phyloP scores from a whole-genome alignment of 2,797 vertebrate genomes.

The Tadarida brasiliensis region DNA sequence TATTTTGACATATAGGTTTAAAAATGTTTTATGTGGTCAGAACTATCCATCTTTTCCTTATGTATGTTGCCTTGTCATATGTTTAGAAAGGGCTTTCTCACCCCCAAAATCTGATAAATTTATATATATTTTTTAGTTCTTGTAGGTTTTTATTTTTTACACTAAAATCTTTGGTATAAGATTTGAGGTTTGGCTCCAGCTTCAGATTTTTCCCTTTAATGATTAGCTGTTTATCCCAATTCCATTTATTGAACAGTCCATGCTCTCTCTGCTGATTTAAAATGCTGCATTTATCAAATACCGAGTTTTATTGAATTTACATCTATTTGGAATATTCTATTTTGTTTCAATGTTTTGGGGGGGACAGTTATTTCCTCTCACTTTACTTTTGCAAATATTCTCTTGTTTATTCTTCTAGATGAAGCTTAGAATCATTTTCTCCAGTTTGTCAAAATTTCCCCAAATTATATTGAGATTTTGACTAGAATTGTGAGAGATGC shows the following conservation, averaged over 20 bases:
- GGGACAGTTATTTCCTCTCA: not conserved
- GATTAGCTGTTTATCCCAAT: not conserved
- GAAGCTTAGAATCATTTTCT: constrained; percentile 13
- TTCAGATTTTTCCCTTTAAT: not conserved
- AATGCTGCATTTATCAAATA: not conserved
- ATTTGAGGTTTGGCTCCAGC: not conserved
- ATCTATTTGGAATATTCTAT: not conserved
- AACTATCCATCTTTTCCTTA: not conserved
- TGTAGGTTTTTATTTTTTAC: not conserved
- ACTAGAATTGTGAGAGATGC: not conserved
- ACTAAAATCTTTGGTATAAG: not conserved
- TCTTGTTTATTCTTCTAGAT: constrained; percentile 22
- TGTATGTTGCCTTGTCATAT: not conserved
- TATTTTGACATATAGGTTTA: not conserved
- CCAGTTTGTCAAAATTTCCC: not conserved
- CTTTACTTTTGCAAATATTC: constrained; percentile 37
- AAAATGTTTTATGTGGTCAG: not conserved
- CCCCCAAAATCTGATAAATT: not conserved
- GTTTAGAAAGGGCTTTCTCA: not conserved
- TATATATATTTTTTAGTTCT: not conserved
- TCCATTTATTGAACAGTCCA: not conserved
- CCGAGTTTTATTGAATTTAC: not conserved
- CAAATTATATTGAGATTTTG: not conserved
- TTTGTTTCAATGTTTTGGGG: not conserved
- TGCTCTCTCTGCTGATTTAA: not conserved